These are phyloP conservation scores for Sitophilus oryzae DNA, from an alignment of 1,140 invertebrate species.

Conservation along the genomic window DNA sequence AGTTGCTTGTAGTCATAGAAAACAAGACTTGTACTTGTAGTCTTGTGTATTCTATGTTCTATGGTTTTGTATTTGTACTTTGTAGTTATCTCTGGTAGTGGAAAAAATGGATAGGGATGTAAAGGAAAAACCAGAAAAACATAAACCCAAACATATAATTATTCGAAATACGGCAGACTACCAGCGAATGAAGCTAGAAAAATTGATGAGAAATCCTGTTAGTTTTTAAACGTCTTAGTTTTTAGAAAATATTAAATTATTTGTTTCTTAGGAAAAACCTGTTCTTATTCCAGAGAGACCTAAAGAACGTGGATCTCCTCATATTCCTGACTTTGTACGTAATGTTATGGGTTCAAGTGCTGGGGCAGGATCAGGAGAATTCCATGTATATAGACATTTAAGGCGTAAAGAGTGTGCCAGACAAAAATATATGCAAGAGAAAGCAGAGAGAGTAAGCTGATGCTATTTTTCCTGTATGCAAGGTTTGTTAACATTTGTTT, in stretches of 20 bases:
- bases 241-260: conserved; percentile 10
- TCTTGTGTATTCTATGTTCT: no score
- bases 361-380: conserved; percentile 96
- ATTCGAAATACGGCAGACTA: conserved; percentile 73
- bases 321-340: conserved; percentile 88
- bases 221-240: no score
- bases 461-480: no score
- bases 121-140: conserved; percentile 4
- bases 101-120: conserved; percentile 1
- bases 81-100: no score
- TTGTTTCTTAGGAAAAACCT: conserved; percentile 72
- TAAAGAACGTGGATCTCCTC: conserved; percentile 68
- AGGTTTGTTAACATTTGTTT: conserved; percentile 12
- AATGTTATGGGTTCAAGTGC: conserved; percentile 98
- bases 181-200: conserved; percentile 78
- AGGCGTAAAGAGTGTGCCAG: conserved; percentile 90
- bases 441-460: conserved; percentile 73
- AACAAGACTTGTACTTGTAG: no score
- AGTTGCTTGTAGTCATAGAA: no score
- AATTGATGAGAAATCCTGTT: conserved; percentile 89
- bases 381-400: conserved; percentile 95
- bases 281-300: conserved; percentile 78
- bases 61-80: no score
- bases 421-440: conserved; percentile 87
- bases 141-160: conserved; percentile 46